Evolutionary conservation across 2,888 invertebrate genomes (phyloP), one percentile per base, ranked within the genome.

Genomic region (Lepidonotus clava): DNA sequence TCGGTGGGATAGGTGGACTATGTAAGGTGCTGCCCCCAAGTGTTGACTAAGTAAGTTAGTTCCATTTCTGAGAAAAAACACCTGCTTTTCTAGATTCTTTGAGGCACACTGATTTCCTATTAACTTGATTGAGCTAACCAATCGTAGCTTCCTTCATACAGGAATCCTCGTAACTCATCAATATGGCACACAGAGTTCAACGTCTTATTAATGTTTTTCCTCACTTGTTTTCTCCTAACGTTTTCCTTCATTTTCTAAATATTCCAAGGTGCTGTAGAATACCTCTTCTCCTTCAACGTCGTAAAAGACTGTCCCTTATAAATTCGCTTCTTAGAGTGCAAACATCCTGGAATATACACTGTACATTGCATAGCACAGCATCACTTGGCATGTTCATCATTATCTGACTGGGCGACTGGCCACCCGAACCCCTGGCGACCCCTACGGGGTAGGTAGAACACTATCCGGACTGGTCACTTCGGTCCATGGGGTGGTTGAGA

Each of bases 361-460:
- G 32, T 46, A 24, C n/a, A 80, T 80, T 80, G 80, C 80, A 80
- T 80, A 80, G 80, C 80, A 24, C 80, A 46, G 41, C 76, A 76
- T 76, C 76, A 76, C 76, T 76, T 76, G 76, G 36, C 76, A 76
- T 5, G 36, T 56, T n/a, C n/a, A n/a, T n/a, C n/a, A n/a, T n/a
- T 11, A 28, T 66, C 24, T 8, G 66, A 66, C 46, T 46, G 46
- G 46, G 46, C 18, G 46, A 46, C 46, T 46, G 66, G 66, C 28
- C n/a, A 38, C 76, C 36, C 4, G 6, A 28, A 8, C 6, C 5
- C 28, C 34, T 71, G 71, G 36, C 36, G 11, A 6, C 61, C 28
- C 28, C 61, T 61, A 61, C 6, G 6, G n/a, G 8, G 61, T 8
- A 8, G 71, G 14, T n/a, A 32, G 71, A 32, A 34, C 28, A 28